Percentiles rank a stretch among this genome's conserved stretches.
These are phyloP conservation scores for Trachops cirrhosus DNA, from an alignment of 2,797 vertebrate species.

Conservation along the genomic window DNA sequence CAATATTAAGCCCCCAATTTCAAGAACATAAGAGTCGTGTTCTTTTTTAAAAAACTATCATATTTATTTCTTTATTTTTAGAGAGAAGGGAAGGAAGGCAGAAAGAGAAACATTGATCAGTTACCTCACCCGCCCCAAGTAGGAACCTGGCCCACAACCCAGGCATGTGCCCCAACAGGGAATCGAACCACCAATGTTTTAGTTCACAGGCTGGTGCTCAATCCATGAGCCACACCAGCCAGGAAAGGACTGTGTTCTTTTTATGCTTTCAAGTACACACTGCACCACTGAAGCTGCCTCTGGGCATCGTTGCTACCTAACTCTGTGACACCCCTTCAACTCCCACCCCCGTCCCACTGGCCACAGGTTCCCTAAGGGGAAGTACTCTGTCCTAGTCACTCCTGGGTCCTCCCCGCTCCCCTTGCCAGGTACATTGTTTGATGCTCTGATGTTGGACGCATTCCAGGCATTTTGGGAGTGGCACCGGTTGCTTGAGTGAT, in stretches of 20 bases:
- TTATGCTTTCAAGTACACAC: background rate
- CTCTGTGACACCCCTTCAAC: background rate
- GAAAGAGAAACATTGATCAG: too few relatives aligned
- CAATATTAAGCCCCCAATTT: background rate
- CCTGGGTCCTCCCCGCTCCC: background rate
- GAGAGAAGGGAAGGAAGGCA: too few relatives aligned
- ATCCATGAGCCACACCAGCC: background rate
- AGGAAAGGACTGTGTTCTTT: background rate
- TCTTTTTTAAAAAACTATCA: background rate
- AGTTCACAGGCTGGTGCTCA: background rate
- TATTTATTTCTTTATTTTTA: too few relatives aligned
- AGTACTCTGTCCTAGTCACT: background rate
- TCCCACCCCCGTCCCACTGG: fast-evolving
- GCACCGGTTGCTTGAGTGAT: background rate
- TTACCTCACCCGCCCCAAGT: too few relatives aligned
- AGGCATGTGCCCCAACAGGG: background rate
- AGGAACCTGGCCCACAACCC: background rate
- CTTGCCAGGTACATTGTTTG: background rate
- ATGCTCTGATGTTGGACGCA: background rate
- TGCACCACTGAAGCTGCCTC: background rate
- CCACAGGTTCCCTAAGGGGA: background rate
- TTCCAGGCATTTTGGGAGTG: background rate
- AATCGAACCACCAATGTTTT: background rate
- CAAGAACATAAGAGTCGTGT: background rate
- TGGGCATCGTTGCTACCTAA: background rate